Percentiles rank a stretch among this genome's conserved stretches.
Conservation (phyloP, 2,888 invertebrate species). For the Brenthis ino region DNA sequence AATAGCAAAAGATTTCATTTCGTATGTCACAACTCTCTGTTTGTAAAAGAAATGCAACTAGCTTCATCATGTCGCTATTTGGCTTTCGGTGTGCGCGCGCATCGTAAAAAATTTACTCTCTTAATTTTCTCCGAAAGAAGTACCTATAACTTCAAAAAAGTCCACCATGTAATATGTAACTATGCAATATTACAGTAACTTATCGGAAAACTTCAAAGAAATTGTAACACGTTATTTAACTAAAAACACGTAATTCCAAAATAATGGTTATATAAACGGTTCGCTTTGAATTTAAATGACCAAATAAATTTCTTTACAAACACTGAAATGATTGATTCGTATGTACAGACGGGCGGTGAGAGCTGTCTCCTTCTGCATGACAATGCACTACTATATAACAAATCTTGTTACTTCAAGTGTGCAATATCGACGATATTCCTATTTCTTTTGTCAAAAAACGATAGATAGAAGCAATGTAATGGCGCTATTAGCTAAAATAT, state of each 20-base stretch:
- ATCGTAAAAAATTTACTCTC: too few relatives aligned
- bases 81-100: too few relatives aligned
- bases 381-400: slow-evolving; percentile 45
- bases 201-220: slow-evolving; percentile 25
- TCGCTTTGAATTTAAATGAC: slow-evolving; percentile 36
- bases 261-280: slow-evolving; percentile 45
- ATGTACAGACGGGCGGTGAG: slow-evolving; percentile 55
- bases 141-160: neutral
- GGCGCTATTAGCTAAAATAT: slow-evolving; percentile 1
- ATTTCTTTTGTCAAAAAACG: neutral
- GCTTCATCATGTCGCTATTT: too few relatives aligned
- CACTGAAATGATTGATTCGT: slow-evolving; percentile 51
- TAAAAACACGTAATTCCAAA: slow-evolving; percentile 33
- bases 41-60: too few relatives aligned
- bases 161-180: neutral
- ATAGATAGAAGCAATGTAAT: neutral
- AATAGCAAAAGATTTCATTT: too few relatives aligned
- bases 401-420: slow-evolving; percentile 23
- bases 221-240: slow-evolving; percentile 25
- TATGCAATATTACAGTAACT: neutral
- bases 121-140: too few relatives aligned
- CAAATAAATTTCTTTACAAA: slow-evolving; percentile 42
- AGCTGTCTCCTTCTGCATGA: slow-evolving; percentile 49
- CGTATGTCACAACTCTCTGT: too few relatives aligned
- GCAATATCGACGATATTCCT: neutral